Conservation (phyloP, 2,797 vertebrate species). For the Onychomys torridus region DNA sequence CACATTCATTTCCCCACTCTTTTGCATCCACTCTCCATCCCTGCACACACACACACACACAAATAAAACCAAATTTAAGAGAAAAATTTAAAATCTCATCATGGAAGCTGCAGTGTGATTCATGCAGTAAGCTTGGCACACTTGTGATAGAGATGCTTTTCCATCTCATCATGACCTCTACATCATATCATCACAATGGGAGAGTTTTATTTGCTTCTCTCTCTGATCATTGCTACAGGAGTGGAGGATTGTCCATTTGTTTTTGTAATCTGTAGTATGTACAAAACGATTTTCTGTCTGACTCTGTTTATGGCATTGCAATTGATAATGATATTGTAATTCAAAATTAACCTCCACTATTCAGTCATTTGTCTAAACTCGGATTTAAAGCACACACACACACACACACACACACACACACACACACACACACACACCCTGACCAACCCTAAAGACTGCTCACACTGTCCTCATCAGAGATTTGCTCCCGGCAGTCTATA, state of each 20-base stretch:
- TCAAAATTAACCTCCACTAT: constrained; percentile 23
- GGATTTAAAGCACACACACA: neutral
- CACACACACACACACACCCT: neutral
- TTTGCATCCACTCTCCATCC: neutral
- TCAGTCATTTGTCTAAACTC: constrained; percentile 20
- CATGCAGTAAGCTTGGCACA: neutral
- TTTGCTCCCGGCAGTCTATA: neutral
- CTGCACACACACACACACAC: neutral
- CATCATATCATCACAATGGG: neutral
- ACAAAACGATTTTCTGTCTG: constrained; percentile 58
- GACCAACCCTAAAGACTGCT: constrained; percentile 18
- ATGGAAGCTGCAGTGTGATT: neutral
- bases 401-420: neutral
- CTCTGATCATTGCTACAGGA: constrained; percentile 19
- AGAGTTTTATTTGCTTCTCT: constrained; percentile 53
- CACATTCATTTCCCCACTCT: neutral
- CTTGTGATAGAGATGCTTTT: neutral
- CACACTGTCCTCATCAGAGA: neutral
- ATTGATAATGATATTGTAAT: neutral
- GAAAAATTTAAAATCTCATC: neutral
- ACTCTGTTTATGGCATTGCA: constrained; percentile 41
- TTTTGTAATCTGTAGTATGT: constrained; percentile 26
- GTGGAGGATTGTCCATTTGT: constrained; percentile 32
- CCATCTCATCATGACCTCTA: constrained; percentile 42
- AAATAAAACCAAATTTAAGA: neutral